Evolutionary conservation across 2,113 vertebrate genomes (phyloP), one percentile per base, ranked within the genome.

Genomic region (Ellobius talpinus): DNA sequence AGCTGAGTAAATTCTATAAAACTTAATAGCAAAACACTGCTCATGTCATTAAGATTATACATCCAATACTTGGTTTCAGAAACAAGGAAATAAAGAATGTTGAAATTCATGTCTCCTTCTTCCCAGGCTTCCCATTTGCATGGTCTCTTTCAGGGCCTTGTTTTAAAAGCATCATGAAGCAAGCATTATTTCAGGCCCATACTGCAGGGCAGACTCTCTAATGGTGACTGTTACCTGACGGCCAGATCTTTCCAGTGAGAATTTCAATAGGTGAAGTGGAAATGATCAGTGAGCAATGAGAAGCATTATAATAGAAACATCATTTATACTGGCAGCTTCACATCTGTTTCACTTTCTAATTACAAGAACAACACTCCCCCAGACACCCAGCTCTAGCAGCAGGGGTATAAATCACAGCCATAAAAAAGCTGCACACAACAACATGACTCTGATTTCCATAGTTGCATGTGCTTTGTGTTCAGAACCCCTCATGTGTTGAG

Each of bases 261-360:
- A 92, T 93, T 79, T 95, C 92, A 94, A 66, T 87, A 94, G 85
- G 66, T 78, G 63, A 95, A 88, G 74, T 23, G 94, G 70, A 96
- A 96, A 87, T 92, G 79, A 96, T 92, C 92, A 93, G 93, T 65
- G 63, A 95, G 66, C 92, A 92, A 65, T 23, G 68, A 96, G 93
- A 45, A 77, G 61, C 63, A 74, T 90, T 95, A 82, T 72, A 96
- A 95, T 87, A 78, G 92, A 95, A 96, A 95, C 82, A 93, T 92
- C 90, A 91, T 97, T 97, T 93, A 90, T 91, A 91, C 90, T 0
- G 72, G 97, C 94, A 88, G 1, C 86, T 79, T 95, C 77, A 93
- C 96, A 97, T 97, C 97, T 98, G 96, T 79, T 96, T 97, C 50
- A 0, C 93, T 95, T 94, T 97, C 96, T 97, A 97, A 97, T 96